Conservation (phyloP, 1,140 invertebrate genomes). For the Bilobella aurantiaca region DNA sequence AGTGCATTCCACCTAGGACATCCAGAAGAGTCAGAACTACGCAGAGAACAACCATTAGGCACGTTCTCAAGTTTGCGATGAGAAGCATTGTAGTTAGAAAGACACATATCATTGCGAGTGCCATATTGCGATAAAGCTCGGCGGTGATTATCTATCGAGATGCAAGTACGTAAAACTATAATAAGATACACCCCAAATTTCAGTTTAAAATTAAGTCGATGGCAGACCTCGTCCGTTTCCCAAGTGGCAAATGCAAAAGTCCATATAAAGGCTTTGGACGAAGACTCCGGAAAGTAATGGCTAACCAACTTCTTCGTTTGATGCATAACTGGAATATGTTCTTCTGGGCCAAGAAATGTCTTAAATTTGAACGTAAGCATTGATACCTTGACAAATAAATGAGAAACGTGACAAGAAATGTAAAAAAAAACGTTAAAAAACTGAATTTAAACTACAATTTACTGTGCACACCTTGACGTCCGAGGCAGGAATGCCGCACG, state of each 20-base stretch:
- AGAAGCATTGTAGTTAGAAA: constrained; percentile 66
- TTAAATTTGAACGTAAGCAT: constrained; percentile 53
- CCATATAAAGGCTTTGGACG: constrained; percentile 52
- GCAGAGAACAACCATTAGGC: constrained; percentile 40
- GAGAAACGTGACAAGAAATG: neutral
- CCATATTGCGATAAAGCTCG: constrained; percentile 67
- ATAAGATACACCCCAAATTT: neutral
- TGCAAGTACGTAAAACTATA: constrained; percentile 11
- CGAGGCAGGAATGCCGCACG: constrained; percentile 50
- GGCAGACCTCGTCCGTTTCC: constrained; percentile 59
- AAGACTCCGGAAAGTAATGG: constrained; percentile 49
- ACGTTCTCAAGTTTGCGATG: constrained; percentile 67
- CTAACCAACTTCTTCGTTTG: constrained; percentile 48
- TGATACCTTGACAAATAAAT: constrained; percentile 40
- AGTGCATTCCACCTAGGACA: constrained; percentile 70
- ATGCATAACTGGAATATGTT: constrained; percentile 66
- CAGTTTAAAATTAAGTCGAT: neutral
- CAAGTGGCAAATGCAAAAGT: constrained; percentile 58
- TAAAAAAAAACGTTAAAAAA: neutral
- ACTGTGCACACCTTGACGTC: constrained; percentile 43
- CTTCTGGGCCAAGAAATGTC: constrained; percentile 49
- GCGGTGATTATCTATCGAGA: constrained; percentile 57
- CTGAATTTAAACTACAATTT: neutral
- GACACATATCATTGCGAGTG: constrained; percentile 65
- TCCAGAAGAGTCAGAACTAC: constrained; percentile 52